phyloP scores from a whole-genome alignment of 1,140 invertebrate species.

The Drosophila parvula region DNA sequence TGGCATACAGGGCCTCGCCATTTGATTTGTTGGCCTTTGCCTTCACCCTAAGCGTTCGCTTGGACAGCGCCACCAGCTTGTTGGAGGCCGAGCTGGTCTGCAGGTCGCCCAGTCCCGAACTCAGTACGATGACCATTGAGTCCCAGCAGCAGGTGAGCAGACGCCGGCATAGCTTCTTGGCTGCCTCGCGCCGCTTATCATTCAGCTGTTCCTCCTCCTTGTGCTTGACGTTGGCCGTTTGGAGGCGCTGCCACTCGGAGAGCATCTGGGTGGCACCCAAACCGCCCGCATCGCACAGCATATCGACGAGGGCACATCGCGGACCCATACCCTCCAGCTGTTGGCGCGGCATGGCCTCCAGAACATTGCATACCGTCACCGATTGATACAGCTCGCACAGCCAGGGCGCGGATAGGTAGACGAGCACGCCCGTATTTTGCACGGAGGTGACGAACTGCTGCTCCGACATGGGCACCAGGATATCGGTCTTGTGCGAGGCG shows the following conservation, averaged over 20 bases:
- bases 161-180: conserved; percentile 87
- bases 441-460: conserved; percentile 96
- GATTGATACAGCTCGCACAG: conserved; percentile 95
- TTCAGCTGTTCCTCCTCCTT: conserved; percentile 86
- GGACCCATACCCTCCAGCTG: conserved; percentile 61
- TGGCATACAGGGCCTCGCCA: conserved; percentile 90
- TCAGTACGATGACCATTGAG: conserved; percentile 94
- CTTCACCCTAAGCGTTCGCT: conserved; percentile 85
- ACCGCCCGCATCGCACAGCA: conserved; percentile 91
- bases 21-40: conserved; percentile 86
- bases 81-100: conserved; percentile 84
- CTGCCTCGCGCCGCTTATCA: conserved; percentile 86
- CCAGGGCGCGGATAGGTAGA: conserved; percentile 96
- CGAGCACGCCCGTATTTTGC: conserved; percentile 94
- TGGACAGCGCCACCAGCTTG: conserved; percentile 85
- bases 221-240: conserved; percentile 88
- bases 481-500: conserved; percentile 72
- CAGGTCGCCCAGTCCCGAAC: conserved; percentile 89
- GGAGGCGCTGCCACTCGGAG: conserved; percentile 92
- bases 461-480: conserved; percentile 87
- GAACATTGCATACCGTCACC: conserved; percentile 90
- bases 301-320: conserved; percentile 79
- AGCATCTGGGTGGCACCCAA: conserved; percentile 91
- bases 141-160: conserved; percentile 96
- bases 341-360: conserved; percentile 85